Base-by-base conservation (phyloP, 2,797 vertebrate species). In the Oreonectes daqikongensis region DNA sequence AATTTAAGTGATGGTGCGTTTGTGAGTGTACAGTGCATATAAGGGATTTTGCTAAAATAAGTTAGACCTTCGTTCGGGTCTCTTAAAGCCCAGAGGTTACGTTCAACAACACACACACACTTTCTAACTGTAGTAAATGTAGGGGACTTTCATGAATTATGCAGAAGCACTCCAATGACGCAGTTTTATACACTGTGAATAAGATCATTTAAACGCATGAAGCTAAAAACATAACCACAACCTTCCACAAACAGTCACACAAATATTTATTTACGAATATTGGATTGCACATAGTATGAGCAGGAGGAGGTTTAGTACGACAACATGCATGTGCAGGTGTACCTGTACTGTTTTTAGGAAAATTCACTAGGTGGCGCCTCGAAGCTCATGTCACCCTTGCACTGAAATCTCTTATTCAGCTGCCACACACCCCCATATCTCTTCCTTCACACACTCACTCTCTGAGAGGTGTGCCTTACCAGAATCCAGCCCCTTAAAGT, bases 401-500 rank as follows among this genome's bases (percentile, higher is more conserved):
- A 61, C 59, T 20, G 5, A 70, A 77, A 64, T 70, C 55, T 70
- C 57, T 64, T 44, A 63, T 77, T 77, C 59, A 64, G 67, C 75
- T 61, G 59, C 57, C 53, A 50, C 42, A 69, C 65, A 61, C 28
- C 42, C 55, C 52, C 28, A 59, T 55, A 63, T 75, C 63, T 59
- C 28, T 59, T 60, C 26, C 26, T 28, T 59, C 1, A 30, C 55
- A 40, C 40, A 20, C 44, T 68, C 40, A 68, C 20, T 76, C 28
- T 69, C 57, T 63, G 35, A 77, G 67, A 70, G 65, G 53, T 76
- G 74, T 73, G 71, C 46, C 38, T 60, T 76, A 76, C 15, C 46
- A 77, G 67, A 64, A 77, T 70, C 75, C 75, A 77, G 67, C 46
- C 67, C 75, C 75, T 59, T 76, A 64, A 77, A 69, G 67, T 77